Percentiles rank a stretch among this genome's conserved stretches.
These are phyloP conservation scores for Merodon equestris DNA, from an alignment of 2,888 invertebrate species.

Conservation along the genomic window DNA sequence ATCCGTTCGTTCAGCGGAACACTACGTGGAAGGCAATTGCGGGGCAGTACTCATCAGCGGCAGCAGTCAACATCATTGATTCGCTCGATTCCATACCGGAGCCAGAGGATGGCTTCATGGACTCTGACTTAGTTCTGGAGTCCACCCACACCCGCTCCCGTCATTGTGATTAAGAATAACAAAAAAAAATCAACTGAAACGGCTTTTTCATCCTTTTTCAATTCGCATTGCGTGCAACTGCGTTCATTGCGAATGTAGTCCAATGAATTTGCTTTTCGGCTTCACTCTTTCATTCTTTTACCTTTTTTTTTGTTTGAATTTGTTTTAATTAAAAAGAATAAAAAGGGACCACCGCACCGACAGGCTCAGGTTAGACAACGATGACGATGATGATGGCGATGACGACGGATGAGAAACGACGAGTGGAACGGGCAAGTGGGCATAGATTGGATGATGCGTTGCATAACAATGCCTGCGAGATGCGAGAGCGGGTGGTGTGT, in stretches of 20 bases:
- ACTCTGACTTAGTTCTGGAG: slow-evolving; percentile 27
- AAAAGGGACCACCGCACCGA: slow-evolving; percentile 4
- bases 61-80: slow-evolving; percentile 52
- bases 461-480: slow-evolving; percentile 37
- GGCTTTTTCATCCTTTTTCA: slow-evolving; percentile 34
- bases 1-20: slow-evolving; percentile 31
- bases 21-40: slow-evolving; percentile 41
- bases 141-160: slow-evolving; percentile 6
- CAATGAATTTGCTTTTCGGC: slow-evolving; percentile 65
- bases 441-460: slow-evolving; percentile 46
- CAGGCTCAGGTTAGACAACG: too few species aligned
- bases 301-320: slow-evolving; percentile 55
- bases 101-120: slow-evolving; percentile 19
- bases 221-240: slow-evolving; percentile 56
- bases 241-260: slow-evolving; percentile 54
- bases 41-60: neutral
- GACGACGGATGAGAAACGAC: too few species aligned
- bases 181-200: neutral
- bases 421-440: slow-evolving; percentile 25
- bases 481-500: slow-evolving; percentile 1
- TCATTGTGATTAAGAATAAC: slow-evolving; percentile 37
- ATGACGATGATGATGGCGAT: neutral
- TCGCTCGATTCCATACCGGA: slow-evolving; percentile 27
- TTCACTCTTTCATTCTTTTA: slow-evolving; percentile 30
- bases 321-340: slow-evolving; percentile 59